Percentiles rank a stretch among this genome's conserved stretches.
phyloP scores from a whole-genome alignment of 1,140 invertebrate species.

The Tetragonula clypearis region DNA sequence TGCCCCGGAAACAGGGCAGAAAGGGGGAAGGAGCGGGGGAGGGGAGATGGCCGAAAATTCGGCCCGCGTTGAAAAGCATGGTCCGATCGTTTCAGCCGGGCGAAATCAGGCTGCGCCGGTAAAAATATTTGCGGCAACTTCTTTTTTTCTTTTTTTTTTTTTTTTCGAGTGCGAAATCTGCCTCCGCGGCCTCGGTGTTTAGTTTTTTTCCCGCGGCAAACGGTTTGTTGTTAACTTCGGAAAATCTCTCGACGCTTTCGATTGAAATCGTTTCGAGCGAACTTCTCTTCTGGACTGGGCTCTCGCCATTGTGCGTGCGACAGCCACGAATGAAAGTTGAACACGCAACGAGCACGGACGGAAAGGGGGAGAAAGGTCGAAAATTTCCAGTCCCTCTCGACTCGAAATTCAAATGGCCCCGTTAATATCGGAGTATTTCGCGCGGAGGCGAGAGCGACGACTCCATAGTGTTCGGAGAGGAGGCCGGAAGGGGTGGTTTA shows the following conservation, averaged over 20 bases:
- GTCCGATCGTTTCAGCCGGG: not conserved
- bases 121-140: slow-evolving; percentile 12
- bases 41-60: not conserved
- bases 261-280: not conserved
- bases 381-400: not conserved
- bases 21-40: no score
- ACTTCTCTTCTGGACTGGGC: not conserved
- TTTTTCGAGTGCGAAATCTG: not conserved
- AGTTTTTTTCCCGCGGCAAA: no score
- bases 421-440: not conserved
- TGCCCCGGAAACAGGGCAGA: not conserved
- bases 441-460: not conserved
- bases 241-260: not conserved
- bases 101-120: no score
- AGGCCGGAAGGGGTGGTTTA: not conserved
- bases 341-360: not conserved
- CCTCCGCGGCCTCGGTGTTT: not conserved
- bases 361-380: not conserved
- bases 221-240: not conserved
- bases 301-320: not conserved
- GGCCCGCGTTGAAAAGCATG: not conserved
- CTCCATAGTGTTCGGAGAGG: not conserved
- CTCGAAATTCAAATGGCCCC: not conserved
- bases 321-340: not conserved
- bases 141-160: no score